Evolutionary conservation across 2,113 vertebrate species (phyloP), one percentile per base, ranked within the genome.

Genomic region (Delphinapterus leucas): DNA sequence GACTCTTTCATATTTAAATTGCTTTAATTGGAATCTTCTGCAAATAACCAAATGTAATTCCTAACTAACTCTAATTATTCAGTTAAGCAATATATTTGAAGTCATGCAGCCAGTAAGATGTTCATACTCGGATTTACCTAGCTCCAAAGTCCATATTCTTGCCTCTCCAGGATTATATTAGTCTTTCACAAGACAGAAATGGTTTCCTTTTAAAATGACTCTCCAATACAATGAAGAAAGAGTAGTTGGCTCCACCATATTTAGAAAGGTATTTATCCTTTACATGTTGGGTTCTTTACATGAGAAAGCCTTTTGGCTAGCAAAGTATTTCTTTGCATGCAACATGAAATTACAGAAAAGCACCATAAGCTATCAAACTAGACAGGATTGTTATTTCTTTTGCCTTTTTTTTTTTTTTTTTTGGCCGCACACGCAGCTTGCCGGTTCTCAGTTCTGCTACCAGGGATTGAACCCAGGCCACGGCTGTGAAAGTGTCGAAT

Each of bases 191-290:
- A 82, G 47, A 33, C 36, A 23, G 26, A 93, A 73, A 47, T 31
- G 28, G 8, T 58, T 53, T 13, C n/a, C 8, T 77, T 93, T 89
- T 67, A 5, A 76, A 67, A 93, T 94, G 25, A 73, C 70, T 65
- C 20, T 73, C 20, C 25, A 58, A 44, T 63, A 25, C 13, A 55
- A 63, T 26, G 17, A 95, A 90, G 89, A 88, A 93, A 63, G 33
- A 11, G 10, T 55, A 49, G 41, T 33, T 58, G n/a, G 28, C 1
- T 73, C 70, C 4, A 26, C 20, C 47, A 47, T 60, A 73, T 73
- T 96, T 80, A 63, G 68, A 95, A 93, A 88, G 49, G 17, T 90
- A 84, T 49, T 87, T 79, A 71, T 79, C 49, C 41, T 95, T 74
- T 55, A 33, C 15, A 44, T 63, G 15, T 36, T n/a, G 65, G 68